Evolutionary conservation across 2,797 vertebrate species (phyloP), one percentile per base, ranked within the genome.

Genomic region (Pelochelys cantorii): DNA sequence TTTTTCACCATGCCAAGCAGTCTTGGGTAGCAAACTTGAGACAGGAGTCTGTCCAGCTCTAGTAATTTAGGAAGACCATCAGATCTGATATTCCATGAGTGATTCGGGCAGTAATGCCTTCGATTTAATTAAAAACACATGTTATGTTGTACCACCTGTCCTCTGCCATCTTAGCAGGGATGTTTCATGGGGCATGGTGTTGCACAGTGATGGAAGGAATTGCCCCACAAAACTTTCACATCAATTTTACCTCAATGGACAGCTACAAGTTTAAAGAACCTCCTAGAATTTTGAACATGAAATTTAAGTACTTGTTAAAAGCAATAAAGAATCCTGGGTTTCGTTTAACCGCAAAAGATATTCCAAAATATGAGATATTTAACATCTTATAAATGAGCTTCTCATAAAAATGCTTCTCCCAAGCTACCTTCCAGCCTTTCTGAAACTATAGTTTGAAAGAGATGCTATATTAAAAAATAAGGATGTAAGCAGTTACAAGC

Each of bases 321-420:
- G 86, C 89, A 89, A 84, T 92, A 96, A 94, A 94, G 89, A 95
- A 95, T 62, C 85, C 29, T 55, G 93, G 88, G 91, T 93, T 85
- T 93, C 89, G 75, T 93, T 93, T 84, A 95, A 84, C 84, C 78
- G 27, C 68, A 90, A 71, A 37, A 93, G 86, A 79, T 54, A 87
- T 93, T 81, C 79, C 93, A 87, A 96, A 95, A 62, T 83, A 92
- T 91, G 92, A 95, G 83, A 89, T 89, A 94, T 96, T 94, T 91
- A 94, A 89, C 81, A 92, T 85, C 84, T 85, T 77, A 71, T 95
- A 86, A 90, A 94, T 88, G 93, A 91, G 87, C 85, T 96, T 90
- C 88, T 92, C 77, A 87, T 90, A 95, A 95, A 93, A 93, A 81
- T 87, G 75, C 88, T 78, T 92, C 87, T 87, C 81, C 83, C 77